A percentile compares a stretch with the other conserved stretches of the same genome.
These are phyloP conservation scores for Istiophorus platypterus DNA, from an alignment of 2,113 vertebrate species.

Conservation along the genomic window DNA sequence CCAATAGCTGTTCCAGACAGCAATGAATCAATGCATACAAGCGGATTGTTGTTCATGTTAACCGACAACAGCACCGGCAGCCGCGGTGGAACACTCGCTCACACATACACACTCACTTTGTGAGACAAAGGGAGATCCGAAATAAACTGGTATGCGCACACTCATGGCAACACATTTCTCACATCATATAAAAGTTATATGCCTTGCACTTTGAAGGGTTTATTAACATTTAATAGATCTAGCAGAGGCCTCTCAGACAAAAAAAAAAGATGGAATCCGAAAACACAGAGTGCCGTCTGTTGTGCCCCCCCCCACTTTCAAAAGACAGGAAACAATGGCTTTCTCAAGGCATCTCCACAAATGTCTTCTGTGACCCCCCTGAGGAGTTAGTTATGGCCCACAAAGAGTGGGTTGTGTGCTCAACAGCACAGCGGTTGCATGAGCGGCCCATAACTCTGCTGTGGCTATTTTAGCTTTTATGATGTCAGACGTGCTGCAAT, in stretches of 20 bases:
- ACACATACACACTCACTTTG: conserved; percentile 2
- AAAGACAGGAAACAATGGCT: conserved; percentile 51
- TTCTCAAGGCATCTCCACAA: conserved; percentile 61
- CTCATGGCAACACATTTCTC: conserved; percentile 24
- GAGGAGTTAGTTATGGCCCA: conserved; percentile 66
- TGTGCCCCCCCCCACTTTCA: conserved; percentile 26
- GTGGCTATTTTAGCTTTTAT: conserved; percentile 62
- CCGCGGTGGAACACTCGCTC: conserved; percentile 1
- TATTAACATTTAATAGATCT: conserved; percentile 81
- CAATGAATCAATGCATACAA: conserved; percentile 65
- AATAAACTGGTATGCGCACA: conserved; percentile 37
- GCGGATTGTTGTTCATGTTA: conserved; percentile 50
- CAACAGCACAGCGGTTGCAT: conserved; percentile 36
- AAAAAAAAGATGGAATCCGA: conserved; percentile 64
- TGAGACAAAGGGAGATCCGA: conserved; percentile 28
- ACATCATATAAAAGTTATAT: conserved; percentile 62
- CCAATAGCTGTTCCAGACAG: conserved; percentile 43
- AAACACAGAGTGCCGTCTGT: conserved; percentile 45
- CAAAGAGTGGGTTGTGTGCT: conserved; percentile 42
- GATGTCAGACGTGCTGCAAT: conserved; percentile 47
- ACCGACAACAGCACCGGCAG: conserved; percentile 12
- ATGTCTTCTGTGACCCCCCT: conserved; percentile 66
- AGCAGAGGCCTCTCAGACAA: conserved; percentile 64
- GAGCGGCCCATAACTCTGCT: conserved; percentile 58
- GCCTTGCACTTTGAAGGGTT: conserved; percentile 58